phyloP scores from a whole-genome alignment of 2,888 invertebrate species.

The Athetis lepigone region DNA sequence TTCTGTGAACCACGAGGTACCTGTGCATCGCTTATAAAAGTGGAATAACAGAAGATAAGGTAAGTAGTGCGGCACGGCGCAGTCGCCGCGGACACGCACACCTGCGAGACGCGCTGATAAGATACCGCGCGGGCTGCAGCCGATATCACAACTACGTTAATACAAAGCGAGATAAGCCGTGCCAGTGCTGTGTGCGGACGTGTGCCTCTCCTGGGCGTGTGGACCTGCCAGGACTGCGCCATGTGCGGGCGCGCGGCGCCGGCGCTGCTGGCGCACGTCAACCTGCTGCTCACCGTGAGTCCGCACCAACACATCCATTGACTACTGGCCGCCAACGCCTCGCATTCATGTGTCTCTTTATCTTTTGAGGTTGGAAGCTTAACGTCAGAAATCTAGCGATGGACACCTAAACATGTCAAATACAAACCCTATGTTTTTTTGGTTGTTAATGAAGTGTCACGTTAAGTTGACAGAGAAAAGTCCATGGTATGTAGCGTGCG shows the following conservation, averaged over 20 bases:
- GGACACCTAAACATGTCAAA: too few relatives aligned
- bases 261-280: constrained; percentile 77
- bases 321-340: too few relatives aligned
- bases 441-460: too few relatives aligned
- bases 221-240: neutral
- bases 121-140: constrained; percentile 23
- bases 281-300: constrained; percentile 79
- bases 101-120: constrained; percentile 34
- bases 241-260: constrained; percentile 67
- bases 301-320: constrained; percentile 27
- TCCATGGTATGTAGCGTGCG: too few relatives aligned
- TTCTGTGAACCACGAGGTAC: constrained; percentile 9
- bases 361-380: too few relatives aligned
- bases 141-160: constrained; percentile 28
- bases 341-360: too few relatives aligned
- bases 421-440: too few relatives aligned
- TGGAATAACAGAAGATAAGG: constrained; percentile 30
- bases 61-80: neutral
- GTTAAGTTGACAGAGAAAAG: too few relatives aligned
- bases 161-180: constrained; percentile 6
- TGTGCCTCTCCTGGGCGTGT: neutral
- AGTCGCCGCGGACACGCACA: constrained; percentile 15
- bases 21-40: constrained; percentile 1
- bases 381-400: too few relatives aligned
- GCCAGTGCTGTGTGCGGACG: neutral